Evolutionary conservation across 2,113 vertebrate species (phyloP), one percentile per base, ranked within the genome.

Genomic region (Oncorhynchus tshawytscha): DNA sequence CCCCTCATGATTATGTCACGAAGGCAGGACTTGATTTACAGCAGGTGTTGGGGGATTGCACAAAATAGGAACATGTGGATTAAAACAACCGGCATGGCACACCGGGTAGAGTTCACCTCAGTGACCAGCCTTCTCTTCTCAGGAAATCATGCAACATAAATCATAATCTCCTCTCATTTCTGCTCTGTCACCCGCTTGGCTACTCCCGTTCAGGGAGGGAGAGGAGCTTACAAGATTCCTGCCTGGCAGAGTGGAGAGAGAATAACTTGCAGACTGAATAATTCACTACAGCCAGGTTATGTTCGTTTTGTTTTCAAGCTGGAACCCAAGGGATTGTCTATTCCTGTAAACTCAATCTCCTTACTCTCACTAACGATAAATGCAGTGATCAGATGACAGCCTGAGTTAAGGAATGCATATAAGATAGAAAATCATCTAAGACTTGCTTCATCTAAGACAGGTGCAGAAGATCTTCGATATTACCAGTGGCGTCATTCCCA

Each of bases 131-230:
- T 70, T 45, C 39, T 45, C 39, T 45, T n/a, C 24, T 2, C 13
- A 9, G 9, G 9, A 73, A n/a, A n/a, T 45, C 39, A 45, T 45
- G 39, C 39, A 45, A 60, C 27, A 69, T 48, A 7, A 64, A 72
- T 3, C 3, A 5, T 51, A 79, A 81, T 77, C 67, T 45, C 39
- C 54, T 31, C 51, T 59, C 22, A 70, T 77, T 74, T 54, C 49
- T 51, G 24, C 7, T 57, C 54, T 25, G 73, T 76, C 74, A 74
- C 54, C 71, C 9, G 39, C 78, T 48, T 69, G 71, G 67, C 12
- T 48, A 7, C 34, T 54, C 78, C 60, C 45, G 3, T 64, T 60
- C 59, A 3, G 39, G 67, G 20, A 31, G 16, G 12, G 48, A 49
- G 24, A 74, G 62, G 54, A 74, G 15, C 31, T 29, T 29, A 31